Evolutionary conservation across 2,797 vertebrate genomes (phyloP).

Genomic region (Tragelaphus eurycerus): DNA sequence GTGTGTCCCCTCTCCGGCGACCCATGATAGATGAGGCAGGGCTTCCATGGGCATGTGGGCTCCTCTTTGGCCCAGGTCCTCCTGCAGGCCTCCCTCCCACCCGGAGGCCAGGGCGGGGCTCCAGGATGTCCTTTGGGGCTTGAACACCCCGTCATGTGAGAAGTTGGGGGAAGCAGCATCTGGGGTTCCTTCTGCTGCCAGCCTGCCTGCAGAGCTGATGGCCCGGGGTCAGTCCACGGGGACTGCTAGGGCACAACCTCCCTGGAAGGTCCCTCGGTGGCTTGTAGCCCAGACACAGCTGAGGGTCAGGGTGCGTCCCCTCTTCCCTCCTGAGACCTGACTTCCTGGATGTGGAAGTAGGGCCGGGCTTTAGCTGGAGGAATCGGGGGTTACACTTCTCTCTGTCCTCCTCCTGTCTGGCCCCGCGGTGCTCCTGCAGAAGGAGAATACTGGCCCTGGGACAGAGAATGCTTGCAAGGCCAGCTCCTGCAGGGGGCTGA

Average conservation of each 20-base stretch:
- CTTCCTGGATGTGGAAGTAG: background rate
- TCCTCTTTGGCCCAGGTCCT: background rate
- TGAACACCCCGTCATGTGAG: background rate
- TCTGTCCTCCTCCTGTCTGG: constrained; percentile 72
- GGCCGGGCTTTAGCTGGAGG: background rate
- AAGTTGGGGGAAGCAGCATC: rapidly evolving
- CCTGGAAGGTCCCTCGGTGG: background rate
- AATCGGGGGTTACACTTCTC: constrained; percentile 41
- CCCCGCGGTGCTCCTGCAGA: constrained; percentile 85
- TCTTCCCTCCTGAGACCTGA: background rate
- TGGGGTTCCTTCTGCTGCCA: background rate
- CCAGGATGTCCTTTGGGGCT: background rate
- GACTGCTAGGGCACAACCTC: background rate
- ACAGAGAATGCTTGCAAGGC: constrained; percentile 93
- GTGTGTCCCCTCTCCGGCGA: no score
- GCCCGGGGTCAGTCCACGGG: background rate
- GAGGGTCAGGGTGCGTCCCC: background rate
- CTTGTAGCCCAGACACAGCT: background rate
- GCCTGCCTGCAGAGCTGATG: background rate
- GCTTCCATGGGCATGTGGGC: no score
- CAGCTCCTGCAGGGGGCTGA: constrained; percentile 93
- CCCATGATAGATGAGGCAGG: background rate
- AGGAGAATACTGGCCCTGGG: constrained; percentile 96
- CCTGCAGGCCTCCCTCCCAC: background rate
- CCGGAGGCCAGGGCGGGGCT: background rate